These are phyloP conservation scores for Eugnorisma glareosa DNA, from an alignment of 2,888 invertebrate genomes.

Conservation along the genomic window DNA sequence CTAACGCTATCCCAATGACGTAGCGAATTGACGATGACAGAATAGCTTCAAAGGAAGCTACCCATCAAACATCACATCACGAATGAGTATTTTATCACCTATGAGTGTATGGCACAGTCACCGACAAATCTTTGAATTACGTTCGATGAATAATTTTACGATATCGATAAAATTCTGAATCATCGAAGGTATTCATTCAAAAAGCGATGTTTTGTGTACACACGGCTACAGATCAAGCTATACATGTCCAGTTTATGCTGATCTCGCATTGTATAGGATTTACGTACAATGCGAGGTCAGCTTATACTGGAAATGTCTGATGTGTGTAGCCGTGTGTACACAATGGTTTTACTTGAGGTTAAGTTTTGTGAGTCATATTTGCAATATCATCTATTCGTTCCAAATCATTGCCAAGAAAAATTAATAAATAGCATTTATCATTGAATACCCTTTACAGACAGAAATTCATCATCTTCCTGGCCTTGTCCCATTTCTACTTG, in stretches of 20 bases:
- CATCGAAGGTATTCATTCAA: conserved; percentile 41
- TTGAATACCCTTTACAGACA: no score
- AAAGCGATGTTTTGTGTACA: conserved; percentile 14
- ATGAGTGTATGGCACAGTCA: conserved; percentile 21
- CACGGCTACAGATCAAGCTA: no score
- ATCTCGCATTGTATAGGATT: no score
- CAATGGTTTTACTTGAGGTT: neutral
- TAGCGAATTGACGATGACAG: neutral
- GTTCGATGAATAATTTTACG: conserved; percentile 25
- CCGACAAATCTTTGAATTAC: conserved; percentile 9
- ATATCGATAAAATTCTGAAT: conserved; percentile 38
- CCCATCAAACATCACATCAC: neutral
- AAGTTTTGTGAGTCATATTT: conserved; percentile 20
- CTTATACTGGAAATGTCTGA: no score
- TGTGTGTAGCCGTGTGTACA: no score
- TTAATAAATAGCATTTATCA: no score
- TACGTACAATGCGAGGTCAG: no score
- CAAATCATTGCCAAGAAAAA: no score
- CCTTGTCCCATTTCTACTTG: no score
- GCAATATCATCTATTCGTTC: no score
- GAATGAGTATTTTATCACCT: neutral
- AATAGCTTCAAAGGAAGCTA: conserved; percentile 4
- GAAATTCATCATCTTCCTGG: no score
- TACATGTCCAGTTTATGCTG: no score
- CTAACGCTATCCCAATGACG: neutral